A percentile compares a stretch with the other conserved stretches of the same genome.
Conservation (phyloP, 2,113 vertebrate genomes). For the Numida meleagris region DNA sequence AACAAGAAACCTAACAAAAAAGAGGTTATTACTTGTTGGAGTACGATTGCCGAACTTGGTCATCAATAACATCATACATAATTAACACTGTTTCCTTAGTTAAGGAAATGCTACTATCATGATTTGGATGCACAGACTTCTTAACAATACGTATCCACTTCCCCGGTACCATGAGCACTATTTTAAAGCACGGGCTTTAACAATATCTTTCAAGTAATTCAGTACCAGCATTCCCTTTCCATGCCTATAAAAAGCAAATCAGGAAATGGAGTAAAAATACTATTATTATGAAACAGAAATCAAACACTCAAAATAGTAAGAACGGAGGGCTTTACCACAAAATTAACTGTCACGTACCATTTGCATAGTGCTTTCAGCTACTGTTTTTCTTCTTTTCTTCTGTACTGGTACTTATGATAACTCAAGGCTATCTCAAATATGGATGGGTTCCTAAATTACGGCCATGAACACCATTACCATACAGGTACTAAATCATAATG, state of each 20-base stretch:
- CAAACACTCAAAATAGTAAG: neutral
- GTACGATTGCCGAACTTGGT: neutral
- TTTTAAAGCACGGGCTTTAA: neutral
- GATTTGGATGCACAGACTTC: neutral
- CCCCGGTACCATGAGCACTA: rapidly evolving
- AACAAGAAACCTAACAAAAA: neutral
- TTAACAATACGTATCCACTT: neutral
- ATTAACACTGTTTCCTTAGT: neutral
- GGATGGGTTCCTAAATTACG: neutral
- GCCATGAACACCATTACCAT: neutral
- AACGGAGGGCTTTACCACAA: neutral
- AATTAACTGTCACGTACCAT: neutral
- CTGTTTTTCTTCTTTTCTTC: neutral
- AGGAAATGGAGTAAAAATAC: neutral
- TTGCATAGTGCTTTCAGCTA: neutral
- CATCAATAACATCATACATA: neutral
- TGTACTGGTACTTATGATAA: neutral
- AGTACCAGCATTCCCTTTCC: neutral
- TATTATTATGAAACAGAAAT: neutral
- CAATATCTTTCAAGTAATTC: neutral
- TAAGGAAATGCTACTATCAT: neutral
- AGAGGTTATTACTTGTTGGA: neutral
- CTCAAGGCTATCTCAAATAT: neutral
- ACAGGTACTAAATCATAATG: neutral
- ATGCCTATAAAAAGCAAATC: neutral